Conservation (phyloP, 1,140 invertebrate species). For the Drosophila tsacasi region DNA sequence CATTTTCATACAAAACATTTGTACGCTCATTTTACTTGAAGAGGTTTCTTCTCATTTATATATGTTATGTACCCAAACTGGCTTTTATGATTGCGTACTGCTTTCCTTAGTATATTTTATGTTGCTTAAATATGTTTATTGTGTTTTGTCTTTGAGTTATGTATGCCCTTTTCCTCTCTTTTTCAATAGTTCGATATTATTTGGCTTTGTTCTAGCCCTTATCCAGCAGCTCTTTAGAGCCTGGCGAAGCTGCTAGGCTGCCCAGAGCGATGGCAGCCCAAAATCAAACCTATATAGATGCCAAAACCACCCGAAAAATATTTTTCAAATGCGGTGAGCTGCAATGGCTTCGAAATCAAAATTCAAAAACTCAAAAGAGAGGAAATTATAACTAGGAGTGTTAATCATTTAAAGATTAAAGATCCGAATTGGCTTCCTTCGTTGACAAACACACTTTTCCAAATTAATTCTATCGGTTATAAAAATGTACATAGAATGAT, state of each 20-base stretch:
- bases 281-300: neutral
- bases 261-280: neutral
- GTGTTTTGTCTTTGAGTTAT: neutral
- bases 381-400: neutral
- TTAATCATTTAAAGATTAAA: neutral
- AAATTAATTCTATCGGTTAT: neutral
- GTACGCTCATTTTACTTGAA: neutral
- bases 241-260: constrained; percentile 2
- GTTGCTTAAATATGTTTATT: neutral
- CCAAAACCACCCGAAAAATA: neutral
- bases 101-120: neutral
- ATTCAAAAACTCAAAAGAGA: neutral
- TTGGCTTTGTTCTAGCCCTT: constrained; percentile 6
- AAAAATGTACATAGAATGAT: neutral
- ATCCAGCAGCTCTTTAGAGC: neutral
- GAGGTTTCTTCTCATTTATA: neutral
- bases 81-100: neutral
- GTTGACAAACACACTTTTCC: neutral
- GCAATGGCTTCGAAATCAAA: neutral
- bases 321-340: neutral
- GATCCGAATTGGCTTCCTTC: neutral
- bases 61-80: neutral
- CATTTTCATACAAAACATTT: neutral
- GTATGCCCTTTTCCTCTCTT: neutral
- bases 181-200: neutral